Conservation (phyloP, 2,797 vertebrate species). For the Botia almorhae region DNA sequence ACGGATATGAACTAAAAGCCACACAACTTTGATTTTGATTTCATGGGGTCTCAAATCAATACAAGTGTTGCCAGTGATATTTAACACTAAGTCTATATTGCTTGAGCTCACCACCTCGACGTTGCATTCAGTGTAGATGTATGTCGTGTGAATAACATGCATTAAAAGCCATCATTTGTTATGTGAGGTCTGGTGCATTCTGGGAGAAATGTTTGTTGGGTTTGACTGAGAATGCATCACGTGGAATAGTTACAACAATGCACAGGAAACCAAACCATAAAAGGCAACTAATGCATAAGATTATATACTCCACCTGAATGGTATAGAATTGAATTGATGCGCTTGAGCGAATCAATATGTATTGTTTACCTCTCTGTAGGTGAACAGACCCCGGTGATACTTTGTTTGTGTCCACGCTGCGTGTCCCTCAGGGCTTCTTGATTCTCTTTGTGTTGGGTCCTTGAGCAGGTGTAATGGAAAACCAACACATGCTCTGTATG, state of each 20-base stretch:
- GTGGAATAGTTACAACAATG: neutral
- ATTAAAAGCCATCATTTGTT: neutral
- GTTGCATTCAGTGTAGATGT: neutral
- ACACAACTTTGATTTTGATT: neutral
- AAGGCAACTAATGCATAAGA: neutral
- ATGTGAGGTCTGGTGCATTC: neutral
- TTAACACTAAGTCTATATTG: slow-evolving; percentile 12
- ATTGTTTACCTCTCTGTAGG: slow-evolving; percentile 45
- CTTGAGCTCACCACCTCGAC: neutral
- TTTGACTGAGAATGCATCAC: slow-evolving; percentile 6
- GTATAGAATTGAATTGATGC: slow-evolving; percentile 9
- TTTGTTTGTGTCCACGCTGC: slow-evolving; percentile 42
- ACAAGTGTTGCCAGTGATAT: slow-evolving; percentile 2
- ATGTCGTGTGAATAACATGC: neutral
- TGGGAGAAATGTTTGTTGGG: neutral
- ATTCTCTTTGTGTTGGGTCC: slow-evolving; percentile 53
- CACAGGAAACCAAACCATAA: slow-evolving; percentile 6
- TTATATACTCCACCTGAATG: neutral
- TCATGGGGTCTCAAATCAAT: neutral
- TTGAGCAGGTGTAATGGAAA: slow-evolving; percentile 40
- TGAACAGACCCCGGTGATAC: slow-evolving; percentile 43
- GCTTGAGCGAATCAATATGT: slow-evolving; percentile 40
- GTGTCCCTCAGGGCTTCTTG: slow-evolving; percentile 51
- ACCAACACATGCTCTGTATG: slow-evolving; percentile 49
- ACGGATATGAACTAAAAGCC: neutral